Evolutionary conservation across 2,113 vertebrate genomes (phyloP), one percentile per base, ranked within the genome.

Genomic region (Saccopteryx leptura): DNA sequence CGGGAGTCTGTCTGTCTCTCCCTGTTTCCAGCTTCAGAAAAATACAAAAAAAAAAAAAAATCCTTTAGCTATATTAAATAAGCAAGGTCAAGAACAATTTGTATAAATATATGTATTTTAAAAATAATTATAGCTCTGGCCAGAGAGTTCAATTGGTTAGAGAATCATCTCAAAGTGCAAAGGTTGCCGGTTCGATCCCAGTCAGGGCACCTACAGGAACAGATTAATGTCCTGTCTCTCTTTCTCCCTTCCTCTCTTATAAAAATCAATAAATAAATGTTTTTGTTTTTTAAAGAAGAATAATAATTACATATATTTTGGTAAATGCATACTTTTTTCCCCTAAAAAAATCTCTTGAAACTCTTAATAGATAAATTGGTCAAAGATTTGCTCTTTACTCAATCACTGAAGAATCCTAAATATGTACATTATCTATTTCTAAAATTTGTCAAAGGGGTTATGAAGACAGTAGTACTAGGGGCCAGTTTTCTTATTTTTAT

Each of bases 311-410:
- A 68, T 63, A 10, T 81, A 65, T 11, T 93, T 83, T 85, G 50
- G 50, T 80, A 89, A 75, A 88, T n/a, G 60, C n/a, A 58, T 76
- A 91, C 15, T 81, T 72, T 18, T 90, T n/a, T 60, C 9, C 11
- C 24, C 58, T 76, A 85, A 90, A 90, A 39, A 15, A 87, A 89
- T 54, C 81, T 91, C 78, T 81, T 92, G 11, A 88, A 84, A 72
- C 11, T 78, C 14, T 71, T 74, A 63, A 89, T 9, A 87, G 48
- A 28, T 56, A 82, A 94, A n/a, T n/a, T 31, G 2, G 26, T 23
- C n/a, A n/a, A 92, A 95, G 85, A 65, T 48, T 80, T 79, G 63
- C 21, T 90, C 21, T 85, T 90, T 54, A 93, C n/a, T 94, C 15
- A 84, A 65, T 12, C 31, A 8, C 0, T 69, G 19, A 65, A 84